These are phyloP conservation scores for Caenorhabditis japonica DNA, from an alignment of 2,888 invertebrate species.

Conservation along the genomic window DNA sequence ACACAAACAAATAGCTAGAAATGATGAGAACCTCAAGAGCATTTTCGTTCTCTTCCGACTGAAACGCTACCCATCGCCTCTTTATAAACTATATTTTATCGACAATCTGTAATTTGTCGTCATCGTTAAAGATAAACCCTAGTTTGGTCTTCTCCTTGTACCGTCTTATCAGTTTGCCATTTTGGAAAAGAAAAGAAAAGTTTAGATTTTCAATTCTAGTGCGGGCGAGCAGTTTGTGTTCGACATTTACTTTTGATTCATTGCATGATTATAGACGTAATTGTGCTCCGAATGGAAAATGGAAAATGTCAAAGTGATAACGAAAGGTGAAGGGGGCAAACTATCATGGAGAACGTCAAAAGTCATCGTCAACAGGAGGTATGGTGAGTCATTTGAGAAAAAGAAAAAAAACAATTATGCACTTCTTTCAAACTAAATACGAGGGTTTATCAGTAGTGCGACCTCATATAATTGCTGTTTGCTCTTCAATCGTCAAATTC, in stretches of 20 bases:
- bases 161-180: slow-evolving; percentile 1
- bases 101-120: slow-evolving; percentile 13
- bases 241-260: slow-evolving; percentile 47
- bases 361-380: too few relatives aligned
- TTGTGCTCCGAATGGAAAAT: slow-evolving; percentile 7
- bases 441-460: too few relatives aligned
- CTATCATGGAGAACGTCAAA: too few relatives aligned
- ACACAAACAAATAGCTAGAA: slow-evolving; percentile 10
- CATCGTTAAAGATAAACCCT: slow-evolving; percentile 10
- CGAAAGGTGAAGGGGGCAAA: too few relatives aligned
- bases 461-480: too few relatives aligned
- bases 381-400: too few relatives aligned
- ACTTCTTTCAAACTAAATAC: too few relatives aligned
- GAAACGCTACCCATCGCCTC: background rate
- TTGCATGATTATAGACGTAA: slow-evolving; percentile 20
- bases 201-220: too few relatives aligned
- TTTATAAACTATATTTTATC: slow-evolving; percentile 36
- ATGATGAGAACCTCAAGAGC: slow-evolving; percentile 18
- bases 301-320: slow-evolving; percentile 2
- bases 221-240: slow-evolving; percentile 15
- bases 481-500: too few relatives aligned
- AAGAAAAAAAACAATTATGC: too few relatives aligned
- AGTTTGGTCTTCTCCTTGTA: slow-evolving; percentile 22
- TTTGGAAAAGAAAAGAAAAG: too few relatives aligned
- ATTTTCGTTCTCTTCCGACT: slow-evolving; percentile 3